Base-by-base conservation (phyloP, 2,888 invertebrate genomes). In the Ctenicera cuprea region DNA sequence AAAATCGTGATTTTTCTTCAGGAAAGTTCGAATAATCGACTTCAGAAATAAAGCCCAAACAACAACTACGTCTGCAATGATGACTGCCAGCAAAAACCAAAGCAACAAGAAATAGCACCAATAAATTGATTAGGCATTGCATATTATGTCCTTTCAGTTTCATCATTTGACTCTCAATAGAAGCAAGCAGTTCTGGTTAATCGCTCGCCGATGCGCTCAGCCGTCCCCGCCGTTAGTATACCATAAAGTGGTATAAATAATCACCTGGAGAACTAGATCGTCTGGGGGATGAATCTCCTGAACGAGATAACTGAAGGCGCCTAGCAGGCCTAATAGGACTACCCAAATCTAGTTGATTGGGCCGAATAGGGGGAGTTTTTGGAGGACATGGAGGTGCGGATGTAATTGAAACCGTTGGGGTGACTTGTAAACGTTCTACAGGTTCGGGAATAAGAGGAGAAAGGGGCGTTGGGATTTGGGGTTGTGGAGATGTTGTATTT, bases 401-500 rank as follows among this genome's bases (percentile, higher is more conserved):
- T 79, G 86, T 85, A 76, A 86, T 82, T 43, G 85, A 82, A 66
- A 86, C 85, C 80, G 79, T 84, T 85, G 90, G 90, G 88, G 88
- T 88, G 85, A 89, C 82, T 87, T 90, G 88, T 87, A 90, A 81
- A 73, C 80, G 84, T 77, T 84, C 84, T 48, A 86, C 85, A 50
- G 86, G 80, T 88, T 89, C 88, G 86, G 89, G 85, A 88, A 90
- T 84, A 59, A 86, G 88, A 86, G 83, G 89, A 85, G 83, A 85
- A 77, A 78, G 80, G 85, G 78, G 81, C 3, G 54, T 30, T 48
- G 59, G 57, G 12, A 38, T 4, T 83, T 83, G 85, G 85, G 81
- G 86, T 86, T 80, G 85, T 85, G 81, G 82, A 83, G 79, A 85
- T 83, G 76, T 82, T 71, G 76, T 71, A 68, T 76, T 75, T 75